Conservation (phyloP, 2,888 invertebrate genomes). For the Molorchus minor region DNA sequence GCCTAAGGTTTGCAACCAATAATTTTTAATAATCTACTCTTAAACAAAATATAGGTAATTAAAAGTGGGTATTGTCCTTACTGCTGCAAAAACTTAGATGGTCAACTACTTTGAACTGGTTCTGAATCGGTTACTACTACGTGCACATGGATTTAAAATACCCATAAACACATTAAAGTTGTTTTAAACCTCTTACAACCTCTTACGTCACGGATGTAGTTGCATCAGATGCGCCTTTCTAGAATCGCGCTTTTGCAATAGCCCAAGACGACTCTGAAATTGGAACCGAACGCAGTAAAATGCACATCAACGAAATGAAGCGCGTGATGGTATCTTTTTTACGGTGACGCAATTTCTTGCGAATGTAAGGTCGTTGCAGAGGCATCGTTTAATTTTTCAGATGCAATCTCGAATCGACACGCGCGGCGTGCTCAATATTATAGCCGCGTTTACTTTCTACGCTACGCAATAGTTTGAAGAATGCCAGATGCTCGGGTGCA, state of each 20-base stretch:
- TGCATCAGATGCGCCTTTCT: conserved; percentile 6
- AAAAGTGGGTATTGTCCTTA: too few relatives aligned
- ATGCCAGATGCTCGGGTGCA: neutral
- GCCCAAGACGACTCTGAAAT: neutral
- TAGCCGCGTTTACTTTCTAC: neutral
- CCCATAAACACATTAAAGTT: too few relatives aligned
- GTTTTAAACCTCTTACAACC: too few relatives aligned
- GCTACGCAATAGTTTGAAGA: neutral
- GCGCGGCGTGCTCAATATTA: too few relatives aligned
- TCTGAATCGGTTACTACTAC: neutral
- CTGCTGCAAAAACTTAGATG: too few relatives aligned
- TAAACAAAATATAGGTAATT: too few relatives aligned
- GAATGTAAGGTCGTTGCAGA: neutral
- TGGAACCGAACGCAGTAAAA: neutral
- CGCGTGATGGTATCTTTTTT: neutral
- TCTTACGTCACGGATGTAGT: neutral
- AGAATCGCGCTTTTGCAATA: neutral
- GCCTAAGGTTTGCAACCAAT: too few relatives aligned
- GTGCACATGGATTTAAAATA: neutral
- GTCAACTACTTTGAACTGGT: too few relatives aligned
- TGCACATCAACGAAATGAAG: neutral
- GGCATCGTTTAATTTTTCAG: neutral
- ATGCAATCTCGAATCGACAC: neutral
- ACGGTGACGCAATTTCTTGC: neutral
- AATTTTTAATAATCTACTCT: too few relatives aligned